Evolutionary conservation across 2,888 invertebrate genomes (phyloP).

Genomic region (Lithophane socia): DNA sequence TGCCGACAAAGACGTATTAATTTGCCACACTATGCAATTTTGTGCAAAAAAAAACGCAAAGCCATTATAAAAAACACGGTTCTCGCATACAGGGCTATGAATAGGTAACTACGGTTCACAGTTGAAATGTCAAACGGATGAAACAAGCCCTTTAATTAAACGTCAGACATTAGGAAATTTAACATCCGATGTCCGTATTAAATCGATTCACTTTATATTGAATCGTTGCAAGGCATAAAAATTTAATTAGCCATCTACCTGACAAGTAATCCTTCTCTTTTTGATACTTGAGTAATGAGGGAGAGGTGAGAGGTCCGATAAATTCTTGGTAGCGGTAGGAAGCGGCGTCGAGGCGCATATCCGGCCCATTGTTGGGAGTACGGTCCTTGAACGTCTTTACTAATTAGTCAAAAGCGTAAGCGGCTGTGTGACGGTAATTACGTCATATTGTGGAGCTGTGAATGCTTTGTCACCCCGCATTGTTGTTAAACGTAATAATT

Average conservation of each 20-base stretch:
- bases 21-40: slow-evolving; percentile 70
- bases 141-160: slow-evolving; percentile 74
- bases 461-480: slow-evolving; percentile 63
- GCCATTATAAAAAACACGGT: slow-evolving; percentile 65
- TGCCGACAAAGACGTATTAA: slow-evolving; percentile 72
- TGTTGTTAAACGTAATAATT: slow-evolving; percentile 58
- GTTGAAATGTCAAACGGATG: slow-evolving; percentile 64
- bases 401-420: slow-evolving; percentile 79
- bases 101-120: slow-evolving; percentile 71
- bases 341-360: slow-evolving; percentile 84
- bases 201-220: slow-evolving; percentile 77
- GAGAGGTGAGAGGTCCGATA: slow-evolving; percentile 68
- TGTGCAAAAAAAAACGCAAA: slow-evolving; percentile 63
- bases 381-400: slow-evolving; percentile 77
- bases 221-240: slow-evolving; percentile 80
- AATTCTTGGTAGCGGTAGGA: slow-evolving; percentile 76
- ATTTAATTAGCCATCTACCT: slow-evolving; percentile 86
- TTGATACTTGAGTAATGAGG: slow-evolving; percentile 68
- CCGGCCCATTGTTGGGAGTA: slow-evolving; percentile 80
- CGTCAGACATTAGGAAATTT: slow-evolving; percentile 65
- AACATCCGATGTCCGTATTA: slow-evolving; percentile 70
- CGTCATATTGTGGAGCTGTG: slow-evolving; percentile 61
- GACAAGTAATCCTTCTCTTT: slow-evolving; percentile 65
- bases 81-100: slow-evolving; percentile 62
- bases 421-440: slow-evolving; percentile 74